Percentiles rank a stretch among this genome's conserved stretches.
Conservation (phyloP, 2,888 invertebrate genomes). For the Pheosia tremula region DNA sequence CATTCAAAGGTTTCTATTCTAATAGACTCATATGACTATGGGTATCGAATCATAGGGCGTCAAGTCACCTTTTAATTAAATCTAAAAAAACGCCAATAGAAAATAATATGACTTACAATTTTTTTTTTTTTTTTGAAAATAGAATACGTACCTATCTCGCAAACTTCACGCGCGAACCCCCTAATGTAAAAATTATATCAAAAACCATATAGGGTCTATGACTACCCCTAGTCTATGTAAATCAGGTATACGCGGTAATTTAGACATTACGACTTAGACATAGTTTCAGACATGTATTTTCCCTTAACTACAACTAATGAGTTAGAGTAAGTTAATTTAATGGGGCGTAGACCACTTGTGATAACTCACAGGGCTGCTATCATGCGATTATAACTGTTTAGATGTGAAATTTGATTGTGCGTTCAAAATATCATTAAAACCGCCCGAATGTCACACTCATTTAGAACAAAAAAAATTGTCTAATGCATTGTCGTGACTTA, state of each 20-base stretch:
- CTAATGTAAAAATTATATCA: constrained; percentile 41
- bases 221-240: constrained; percentile 59
- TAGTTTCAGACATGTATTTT: constrained; percentile 87
- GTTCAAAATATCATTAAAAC: too few relatives aligned
- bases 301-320: constrained; percentile 63
- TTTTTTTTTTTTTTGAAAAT: background rate
- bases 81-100: too few relatives aligned
- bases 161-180: constrained; percentile 3
- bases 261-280: constrained; percentile 69
- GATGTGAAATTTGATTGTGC: too few relatives aligned
- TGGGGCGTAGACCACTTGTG: background rate
- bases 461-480: too few relatives aligned
- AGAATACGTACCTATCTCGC: constrained; percentile 3
- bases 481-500: too few relatives aligned
- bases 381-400: too few relatives aligned
- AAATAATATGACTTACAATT: too few relatives aligned
- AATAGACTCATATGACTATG: background rate
- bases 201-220: constrained; percentile 49
- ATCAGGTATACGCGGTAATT: constrained; percentile 66
- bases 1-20: constrained; percentile 2
- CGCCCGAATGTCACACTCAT: too few relatives aligned
- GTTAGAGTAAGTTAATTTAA: constrained; percentile 25
- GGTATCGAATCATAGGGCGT: too few relatives aligned
- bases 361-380: background rate
- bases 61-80: too few relatives aligned